Percentiles rank a stretch among this genome's conserved stretches.
Conservation (phyloP, 2,113 vertebrate genomes). For the Tricholaema leucomelas region DNA sequence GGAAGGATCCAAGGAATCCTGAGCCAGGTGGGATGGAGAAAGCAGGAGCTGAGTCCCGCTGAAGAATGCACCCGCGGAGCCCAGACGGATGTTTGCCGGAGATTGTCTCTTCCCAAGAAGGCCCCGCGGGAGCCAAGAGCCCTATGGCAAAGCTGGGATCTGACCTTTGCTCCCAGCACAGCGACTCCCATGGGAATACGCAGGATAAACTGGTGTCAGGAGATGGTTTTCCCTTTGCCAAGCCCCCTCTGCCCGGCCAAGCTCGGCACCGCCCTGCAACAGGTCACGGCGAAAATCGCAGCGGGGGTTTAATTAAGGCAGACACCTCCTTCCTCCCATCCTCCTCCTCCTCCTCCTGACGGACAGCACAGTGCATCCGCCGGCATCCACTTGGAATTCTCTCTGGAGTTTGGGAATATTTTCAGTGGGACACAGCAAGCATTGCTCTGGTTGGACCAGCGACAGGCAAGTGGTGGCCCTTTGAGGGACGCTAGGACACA, state of each 20-base stretch:
- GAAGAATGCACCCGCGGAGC: not conserved
- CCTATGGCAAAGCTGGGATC: not conserved
- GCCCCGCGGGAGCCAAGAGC: not conserved
- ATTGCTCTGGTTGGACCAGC: not conserved
- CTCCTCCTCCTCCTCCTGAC: not conserved
- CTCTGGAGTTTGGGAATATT: constrained; percentile 40
- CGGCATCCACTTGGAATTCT: not conserved
- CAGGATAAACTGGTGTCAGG: not conserved
- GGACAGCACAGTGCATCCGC: not conserved
- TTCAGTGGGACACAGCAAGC: constrained; percentile 12
- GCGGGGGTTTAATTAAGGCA: not conserved
- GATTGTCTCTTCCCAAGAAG: not conserved
- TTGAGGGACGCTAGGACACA: not conserved
- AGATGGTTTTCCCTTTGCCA: not conserved
- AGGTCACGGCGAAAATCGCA: not conserved
- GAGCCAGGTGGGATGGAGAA: not conserved
- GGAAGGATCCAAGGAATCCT: not conserved
- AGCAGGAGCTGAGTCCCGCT: accelerated
- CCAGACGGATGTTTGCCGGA: accelerated
- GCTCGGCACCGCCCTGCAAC: not conserved
- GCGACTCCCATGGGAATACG: not conserved
- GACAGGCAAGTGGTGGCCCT: not conserved
- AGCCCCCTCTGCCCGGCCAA: not conserved
- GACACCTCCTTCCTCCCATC: not conserved
- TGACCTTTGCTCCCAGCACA: not conserved